phyloP scores from a whole-genome alignment of 2,113 vertebrate species.

The Nycticorax nycticorax region DNA sequence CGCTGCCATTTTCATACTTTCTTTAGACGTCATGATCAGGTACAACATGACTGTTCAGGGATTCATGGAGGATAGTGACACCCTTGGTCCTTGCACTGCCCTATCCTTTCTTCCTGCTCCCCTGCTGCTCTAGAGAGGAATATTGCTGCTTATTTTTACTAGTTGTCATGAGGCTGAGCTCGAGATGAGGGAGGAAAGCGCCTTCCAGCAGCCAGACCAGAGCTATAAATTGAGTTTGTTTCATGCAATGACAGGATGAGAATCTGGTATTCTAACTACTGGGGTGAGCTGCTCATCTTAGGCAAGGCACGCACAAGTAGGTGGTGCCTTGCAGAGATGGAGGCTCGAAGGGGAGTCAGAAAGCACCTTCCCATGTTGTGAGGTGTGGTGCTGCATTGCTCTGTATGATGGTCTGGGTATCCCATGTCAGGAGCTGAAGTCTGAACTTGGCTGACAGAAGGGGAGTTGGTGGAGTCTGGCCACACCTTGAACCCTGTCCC shows the following conservation, averaged over 20 bases:
- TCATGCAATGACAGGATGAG: background rate
- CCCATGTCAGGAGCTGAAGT: background rate
- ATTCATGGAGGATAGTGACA: background rate
- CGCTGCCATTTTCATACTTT: background rate
- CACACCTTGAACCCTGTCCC: background rate
- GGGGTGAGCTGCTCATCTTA: background rate
- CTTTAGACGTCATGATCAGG: background rate
- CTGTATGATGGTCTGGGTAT: background rate
- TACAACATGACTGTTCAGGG: rapidly evolving
- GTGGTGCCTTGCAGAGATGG: background rate
- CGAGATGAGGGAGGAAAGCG: background rate
- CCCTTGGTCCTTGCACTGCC: background rate
- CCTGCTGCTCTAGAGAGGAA: background rate
- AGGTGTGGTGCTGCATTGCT: background rate
- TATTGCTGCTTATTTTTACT: background rate
- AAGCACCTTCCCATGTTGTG: background rate
- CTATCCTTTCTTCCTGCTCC: background rate
- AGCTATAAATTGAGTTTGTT: background rate
- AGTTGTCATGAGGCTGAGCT: background rate
- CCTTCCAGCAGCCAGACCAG: background rate
- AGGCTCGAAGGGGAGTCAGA: background rate
- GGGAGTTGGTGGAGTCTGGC: background rate
- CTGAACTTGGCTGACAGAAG: background rate
- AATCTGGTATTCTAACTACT: background rate
- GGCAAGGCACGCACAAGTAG: background rate